Evolutionary conservation across 2,113 vertebrate species (phyloP).

Genomic region (Oncorhynchus gorbuscha): DNA sequence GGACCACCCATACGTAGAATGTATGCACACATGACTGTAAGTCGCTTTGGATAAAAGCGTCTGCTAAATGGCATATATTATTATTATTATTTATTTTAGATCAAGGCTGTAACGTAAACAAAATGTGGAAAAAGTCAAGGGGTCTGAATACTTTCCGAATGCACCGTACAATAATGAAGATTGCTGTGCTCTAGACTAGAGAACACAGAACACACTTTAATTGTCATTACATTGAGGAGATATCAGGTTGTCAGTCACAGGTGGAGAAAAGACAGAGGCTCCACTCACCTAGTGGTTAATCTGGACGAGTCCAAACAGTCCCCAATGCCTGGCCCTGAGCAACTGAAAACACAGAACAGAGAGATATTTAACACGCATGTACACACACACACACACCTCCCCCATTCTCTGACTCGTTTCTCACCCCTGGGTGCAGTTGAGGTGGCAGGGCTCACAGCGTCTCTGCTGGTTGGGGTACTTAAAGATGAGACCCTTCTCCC

Average conservation of each 20-base stretch:
- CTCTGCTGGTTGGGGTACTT: constrained; percentile 79
- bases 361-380: neutral
- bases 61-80: too few species aligned
- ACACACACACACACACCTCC: neutral
- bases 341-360: constrained; percentile 66
- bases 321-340: constrained; percentile 74
- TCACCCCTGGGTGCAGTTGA: constrained; percentile 86
- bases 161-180: neutral
- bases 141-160: too few species aligned
- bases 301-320: constrained; percentile 70
- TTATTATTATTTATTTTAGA: too few species aligned
- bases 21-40: too few species aligned
- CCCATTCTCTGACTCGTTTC: constrained; percentile 1
- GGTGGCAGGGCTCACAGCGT: constrained; percentile 83
- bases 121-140: too few species aligned
- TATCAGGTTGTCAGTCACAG: too few species aligned
- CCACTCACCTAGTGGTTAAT: constrained; percentile 50
- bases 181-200: neutral
- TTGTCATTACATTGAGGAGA: too few species aligned
- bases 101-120: too few species aligned
- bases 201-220: neutral
- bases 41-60: too few species aligned
- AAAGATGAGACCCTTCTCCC: constrained; percentile 84
- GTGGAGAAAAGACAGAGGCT: too few species aligned
- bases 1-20: too few species aligned